Evolutionary conservation across 2,888 invertebrate genomes (phyloP), one percentile per base, ranked within the genome.

Genomic region (Pemphredon lugubris): DNA sequence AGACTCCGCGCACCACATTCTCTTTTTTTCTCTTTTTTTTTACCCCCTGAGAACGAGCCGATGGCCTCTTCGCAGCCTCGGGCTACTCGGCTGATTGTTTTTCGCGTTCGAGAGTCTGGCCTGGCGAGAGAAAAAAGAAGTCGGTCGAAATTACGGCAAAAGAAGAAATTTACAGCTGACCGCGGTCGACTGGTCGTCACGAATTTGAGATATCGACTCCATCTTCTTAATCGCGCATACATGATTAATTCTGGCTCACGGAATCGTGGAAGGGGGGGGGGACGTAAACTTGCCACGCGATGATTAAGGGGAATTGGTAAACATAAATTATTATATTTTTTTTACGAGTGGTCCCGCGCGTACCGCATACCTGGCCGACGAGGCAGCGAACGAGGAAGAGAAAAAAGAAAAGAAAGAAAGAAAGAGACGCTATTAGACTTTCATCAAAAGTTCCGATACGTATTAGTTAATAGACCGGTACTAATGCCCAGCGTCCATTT

Each of bases 401-500:
- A n/a, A n/a, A n/a, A n/a, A n/a, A n/a, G n/a, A n/a, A n/a, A n/a
- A n/a, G n/a, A n/a, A n/a, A n/a, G n/a, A n/a, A n/a, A n/a, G n/a
- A n/a, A n/a, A n/a, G n/a, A n/a, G 61, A 47, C 60, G 68, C 60
- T 48, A 60, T 63, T 39, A 61, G 71, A 59, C 75, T 58, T 63
- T 70, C 40, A 42, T 54, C 64, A 39, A 42, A 47, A 18, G 44
- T 54, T 39, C 18, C 45, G 40, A 70, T 50, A 60, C 50, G 63
- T 64, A 73, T 79, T 65, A 61, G 63, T 75, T 75, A 75, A 71
- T 65, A 75, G 79, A 59, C 67, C 59, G 71, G 65, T 57, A 39
- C 48, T 30, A 60, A 75, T 59, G 14, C 16, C 34, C 44, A 13
- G 42, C 48, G 18, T 23, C 37, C n/a, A 18, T 34, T 5, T 18